phyloP scores from a whole-genome alignment of 2,113 vertebrate species.

The Gnathonemus echidnorhynchus region DNA sequence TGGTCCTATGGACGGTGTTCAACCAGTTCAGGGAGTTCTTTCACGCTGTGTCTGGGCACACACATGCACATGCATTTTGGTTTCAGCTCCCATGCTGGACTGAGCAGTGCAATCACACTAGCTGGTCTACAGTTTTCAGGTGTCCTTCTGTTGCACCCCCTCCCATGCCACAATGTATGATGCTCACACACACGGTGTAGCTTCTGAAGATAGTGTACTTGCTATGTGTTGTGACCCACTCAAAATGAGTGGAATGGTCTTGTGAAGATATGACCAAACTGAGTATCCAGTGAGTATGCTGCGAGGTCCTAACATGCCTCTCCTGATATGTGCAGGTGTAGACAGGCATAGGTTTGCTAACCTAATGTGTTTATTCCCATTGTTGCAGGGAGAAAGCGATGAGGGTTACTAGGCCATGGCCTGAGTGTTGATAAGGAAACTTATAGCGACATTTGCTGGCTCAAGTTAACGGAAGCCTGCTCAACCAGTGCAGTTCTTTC shows the following conservation, averaged over 20 bases:
- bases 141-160: not conserved
- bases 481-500: not conserved
- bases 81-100: not conserved
- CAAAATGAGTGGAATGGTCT: not conserved
- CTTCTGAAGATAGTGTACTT: not conserved
- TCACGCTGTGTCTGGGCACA: not conserved
- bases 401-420: not conserved
- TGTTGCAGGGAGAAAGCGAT: not conserved
- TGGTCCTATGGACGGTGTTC: slow-evolving; percentile 7
- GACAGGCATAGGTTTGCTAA: not conserved
- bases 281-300: not conserved
- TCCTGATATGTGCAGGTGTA: not conserved
- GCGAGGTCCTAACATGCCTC: not conserved
- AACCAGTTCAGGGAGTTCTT: not conserved
- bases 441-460: not conserved
- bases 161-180: not conserved
- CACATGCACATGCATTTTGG: not conserved
- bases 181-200: not conserved
- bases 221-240: not conserved
- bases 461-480: not conserved
- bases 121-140: not conserved
- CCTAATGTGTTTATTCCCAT: not conserved
- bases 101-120: not conserved
- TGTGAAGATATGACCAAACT: not conserved
- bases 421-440: not conserved